Base-by-base conservation (phyloP, 2,888 invertebrate species). In the Paralinhomoeus sp. region DNA sequence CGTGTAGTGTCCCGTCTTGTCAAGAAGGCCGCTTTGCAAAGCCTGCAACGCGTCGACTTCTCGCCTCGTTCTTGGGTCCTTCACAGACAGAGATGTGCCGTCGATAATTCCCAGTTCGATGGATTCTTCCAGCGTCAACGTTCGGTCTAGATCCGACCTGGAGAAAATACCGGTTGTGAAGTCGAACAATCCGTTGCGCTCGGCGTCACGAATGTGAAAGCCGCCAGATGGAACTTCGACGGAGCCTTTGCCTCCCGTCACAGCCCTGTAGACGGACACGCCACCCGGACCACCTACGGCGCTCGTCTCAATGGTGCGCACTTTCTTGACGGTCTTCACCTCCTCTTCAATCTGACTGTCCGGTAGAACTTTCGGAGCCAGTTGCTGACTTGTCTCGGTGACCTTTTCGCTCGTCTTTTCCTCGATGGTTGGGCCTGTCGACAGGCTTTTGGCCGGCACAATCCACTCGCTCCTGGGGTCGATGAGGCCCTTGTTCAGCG, bases 141-240 rank as follows among this genome's bases (percentile, higher is more conserved):
- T 67, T 51, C 81, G 71, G 61, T 84, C 83, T 7, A 84, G 82
- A 17, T 78, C 78, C 2, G 81, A 80, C 50, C 89, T 79, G 18
- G 76, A 74, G 54, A 89, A 82, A 33, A 80, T 67, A 2, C 91
- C 89, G 1, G 74, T 75, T 1, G 73, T 68, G 1, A 85, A 77
- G 63, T 89, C 79, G 54, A 87, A 80, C 2, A 82, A 64, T 44
- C 75, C 76, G 58, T 77, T 75, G 36, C 77, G 71, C 49, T 89
- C 81, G 2, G 85, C 84, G 55, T 83, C 79, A 43, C 73, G 71
- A 2, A 89, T 69, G 45, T 73, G 72, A 79, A 82, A 83, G 3
- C 85, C 83, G 46, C 77, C 78, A 17, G 73, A 71, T 1, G 85
- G 85, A 27, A 85, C 62, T 56, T 83, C 80, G 53, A 78, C 50